Base-by-base conservation (phyloP, 2,113 vertebrate species). In the Bothrops jararaca region DNA sequence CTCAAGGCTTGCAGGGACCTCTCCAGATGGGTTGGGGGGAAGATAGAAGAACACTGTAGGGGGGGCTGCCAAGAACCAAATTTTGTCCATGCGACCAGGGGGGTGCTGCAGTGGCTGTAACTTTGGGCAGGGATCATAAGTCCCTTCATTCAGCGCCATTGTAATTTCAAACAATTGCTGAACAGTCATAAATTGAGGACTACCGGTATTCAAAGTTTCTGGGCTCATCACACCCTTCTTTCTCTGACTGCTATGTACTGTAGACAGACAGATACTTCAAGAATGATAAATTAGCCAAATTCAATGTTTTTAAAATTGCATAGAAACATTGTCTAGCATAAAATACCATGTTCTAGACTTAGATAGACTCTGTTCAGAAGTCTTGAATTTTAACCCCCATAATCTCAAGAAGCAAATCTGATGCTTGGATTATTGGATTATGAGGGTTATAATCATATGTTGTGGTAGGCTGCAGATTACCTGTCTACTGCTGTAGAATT, bases 401-500 rank as follows among this genome's bases (percentile, higher is more conserved):
- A 42, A 80, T 80, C 34, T 80, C 18, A 80, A 39, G 34, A 6
- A 80, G 74, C 18, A 42, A 80, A 39, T 39, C 34, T 42, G 74
- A 80, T 39, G 34, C 34, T 42, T 80, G 74, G 74, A 39, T 80
- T 39, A 80, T 80, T 80, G 74, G 34, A 9, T 80, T 39, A 80
- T 20, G 18, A 42, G 74, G 2, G 34, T 42, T 80, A 80, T 42
- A 80, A 80, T 22, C 34, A 80, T 39, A 39, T 7, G 18, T 80
- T 80, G 34, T 80, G 74, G 6, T 39, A 42, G 34, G 18, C 18
- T 80, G 74, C 74, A 80, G 18, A 34, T 22, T 80, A 80, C 34
- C 39, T 42, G 74, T 9, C 18, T 20, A 80, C 74, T 10, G 10
- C 45, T 52, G 92, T 93, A 94, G 95, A 93, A 88, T 91, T 91